Conservation (phyloP, 2,888 invertebrate genomes). For the Byasa hedistus region DNA sequence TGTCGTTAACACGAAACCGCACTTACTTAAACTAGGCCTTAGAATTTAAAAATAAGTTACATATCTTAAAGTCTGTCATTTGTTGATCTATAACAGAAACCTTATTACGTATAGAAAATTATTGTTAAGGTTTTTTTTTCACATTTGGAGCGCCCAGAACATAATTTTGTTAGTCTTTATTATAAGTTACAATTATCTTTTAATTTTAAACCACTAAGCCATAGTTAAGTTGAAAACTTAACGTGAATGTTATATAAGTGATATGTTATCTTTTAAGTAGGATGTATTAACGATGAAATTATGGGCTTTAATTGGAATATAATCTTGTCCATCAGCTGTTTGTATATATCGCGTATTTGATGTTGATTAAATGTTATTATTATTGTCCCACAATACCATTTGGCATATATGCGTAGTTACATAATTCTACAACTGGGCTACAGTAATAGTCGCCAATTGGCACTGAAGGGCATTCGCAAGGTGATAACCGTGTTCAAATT, state of each 20-base stretch:
- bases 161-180: no score
- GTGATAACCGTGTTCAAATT: slow-evolving; percentile 8
- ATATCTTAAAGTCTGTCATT: no score
- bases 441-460: slow-evolving; percentile 19
- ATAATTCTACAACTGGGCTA: slow-evolving; percentile 5
- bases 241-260: background rate
- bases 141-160: no score
- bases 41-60: no score
- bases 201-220: background rate
- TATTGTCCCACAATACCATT: background rate
- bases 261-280: background rate
- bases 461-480: slow-evolving; percentile 20
- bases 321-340: background rate
- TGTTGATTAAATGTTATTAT: background rate
- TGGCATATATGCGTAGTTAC: slow-evolving; percentile 1
- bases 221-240: background rate
- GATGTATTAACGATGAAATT: background rate
- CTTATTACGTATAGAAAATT: no score
- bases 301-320: background rate
- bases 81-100: no score
- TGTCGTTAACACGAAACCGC: no score
- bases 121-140: no score
- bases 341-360: background rate
- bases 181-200: no score
- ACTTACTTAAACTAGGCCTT: no score